Base-by-base conservation (phyloP, 2,888 invertebrate species). In the Ceriagrion tenellum region DNA sequence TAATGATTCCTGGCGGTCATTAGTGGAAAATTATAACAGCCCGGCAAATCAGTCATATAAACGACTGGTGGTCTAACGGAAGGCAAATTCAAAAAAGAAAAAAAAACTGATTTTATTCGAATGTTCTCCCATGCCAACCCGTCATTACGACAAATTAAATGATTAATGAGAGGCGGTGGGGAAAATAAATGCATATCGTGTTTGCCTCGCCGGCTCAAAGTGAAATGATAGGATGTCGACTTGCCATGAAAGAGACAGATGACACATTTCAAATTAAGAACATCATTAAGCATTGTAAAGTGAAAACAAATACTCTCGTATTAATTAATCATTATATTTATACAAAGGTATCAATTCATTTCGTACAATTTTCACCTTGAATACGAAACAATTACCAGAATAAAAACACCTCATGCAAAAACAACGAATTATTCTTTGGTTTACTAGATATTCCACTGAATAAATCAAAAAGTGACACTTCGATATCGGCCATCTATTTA, bases 101-200 rank as follows among this genome's bases (percentile, higher is more conserved):
- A 20, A 59, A 59, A 59, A 35, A 35, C 13, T 16, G 35, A 13
- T 35, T 81, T 81, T 81, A 18, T 81, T 81, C 18, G 81, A 30
- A 35, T 81, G 18, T 81, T 81, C 81, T 81, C 81, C 35, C 13
- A n/a, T 16, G 30, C 35, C 35, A 35, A 18, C 30, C 81, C 81
- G 81, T 81, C 81, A 81, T 81, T 81, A 81, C 81, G 81, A 81
- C 81, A 81, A 81, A 81, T 81, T 35, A 35, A 81, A 81, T 81
- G 81, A 81, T 81, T 81, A 81, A 81, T 81, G 81, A 81, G 30
- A 35, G 81, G 13, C 35, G 16, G 81, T 35, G 13, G 26, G 20
- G 18, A 35, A 81, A 81, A 81, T 69, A 69, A 69, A 26, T 20
- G 35, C 35, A n/a, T 81, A 81, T 81, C 35, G 81, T 81, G 81